These are phyloP conservation scores for Xiphias gladius DNA, from an alignment of 2,113 vertebrate species.

Conservation along the genomic window DNA sequence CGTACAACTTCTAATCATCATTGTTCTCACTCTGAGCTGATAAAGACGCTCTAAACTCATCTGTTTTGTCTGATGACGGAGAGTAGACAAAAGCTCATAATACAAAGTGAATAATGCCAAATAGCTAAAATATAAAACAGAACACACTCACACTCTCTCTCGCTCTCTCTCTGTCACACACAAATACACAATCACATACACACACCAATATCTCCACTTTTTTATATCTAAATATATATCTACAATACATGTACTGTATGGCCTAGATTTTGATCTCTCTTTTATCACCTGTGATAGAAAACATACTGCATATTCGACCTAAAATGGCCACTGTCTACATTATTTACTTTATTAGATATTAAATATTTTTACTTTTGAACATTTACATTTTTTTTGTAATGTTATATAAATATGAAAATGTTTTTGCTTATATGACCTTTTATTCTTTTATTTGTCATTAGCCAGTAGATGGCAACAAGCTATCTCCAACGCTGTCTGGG, in stretches of 20 bases:
- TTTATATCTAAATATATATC: neutral
- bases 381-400: neutral
- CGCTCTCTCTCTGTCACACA: too few species aligned
- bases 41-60: conserved; percentile 25
- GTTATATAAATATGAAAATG: neutral
- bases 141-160: neutral
- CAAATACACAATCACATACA: neutral
- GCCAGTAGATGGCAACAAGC: conserved; percentile 73
- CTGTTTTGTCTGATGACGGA: conserved; percentile 29
- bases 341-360: neutral
- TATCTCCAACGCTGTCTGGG: conserved; percentile 34
- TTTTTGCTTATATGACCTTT: neutral
- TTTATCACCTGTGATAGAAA: neutral
- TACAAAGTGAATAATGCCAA: neutral
- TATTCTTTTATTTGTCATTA: conserved; percentile 20
- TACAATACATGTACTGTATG: neutral
- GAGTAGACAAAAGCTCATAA: conserved; percentile 6
- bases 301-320: neutral
- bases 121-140: conserved; percentile 1
- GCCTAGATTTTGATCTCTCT: neutral
- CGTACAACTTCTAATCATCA: conserved; percentile 27
- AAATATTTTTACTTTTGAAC: too few species aligned
- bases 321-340: neutral
- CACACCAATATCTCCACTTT: neutral
- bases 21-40: conserved; percentile 32